Evolutionary conservation across 2,113 vertebrate species (phyloP).

Genomic region (Ailurus styani): DNA sequence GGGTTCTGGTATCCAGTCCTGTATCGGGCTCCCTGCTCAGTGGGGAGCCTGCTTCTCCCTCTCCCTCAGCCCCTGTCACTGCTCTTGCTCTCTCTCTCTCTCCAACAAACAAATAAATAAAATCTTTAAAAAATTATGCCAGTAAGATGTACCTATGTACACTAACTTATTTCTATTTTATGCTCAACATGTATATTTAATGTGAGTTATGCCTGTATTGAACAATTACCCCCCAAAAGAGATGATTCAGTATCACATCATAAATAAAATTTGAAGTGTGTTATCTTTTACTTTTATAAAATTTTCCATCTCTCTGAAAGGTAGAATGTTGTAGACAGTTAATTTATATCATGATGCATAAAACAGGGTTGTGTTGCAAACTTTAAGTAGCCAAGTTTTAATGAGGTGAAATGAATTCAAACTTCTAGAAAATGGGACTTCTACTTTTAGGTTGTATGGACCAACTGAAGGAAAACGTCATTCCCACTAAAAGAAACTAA

Average conservation of each 20-base stretch:
- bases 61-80: too few species aligned
- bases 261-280: background rate
- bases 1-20: background rate
- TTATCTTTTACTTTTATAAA: background rate
- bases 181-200: background rate
- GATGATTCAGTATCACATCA: background rate
- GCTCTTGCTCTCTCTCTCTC: too few species aligned
- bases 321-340: background rate
- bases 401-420: background rate
- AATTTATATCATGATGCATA: background rate
- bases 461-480: background rate
- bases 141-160: background rate
- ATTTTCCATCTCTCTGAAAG: background rate
- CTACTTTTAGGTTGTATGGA: background rate
- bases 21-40: background rate
- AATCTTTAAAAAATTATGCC: background rate
- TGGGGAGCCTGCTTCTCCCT: too few species aligned
- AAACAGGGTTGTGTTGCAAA: background rate
- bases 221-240: fast-evolving
- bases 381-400: background rate
- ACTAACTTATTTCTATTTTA: background rate
- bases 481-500: background rate
- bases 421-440: background rate
- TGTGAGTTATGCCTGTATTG: background rate
- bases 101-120: too few species aligned